Evolutionary conservation across 92 coral and sea anemone genomes (phyloP).

Genomic region (Epizoanthus fatuus): DNA sequence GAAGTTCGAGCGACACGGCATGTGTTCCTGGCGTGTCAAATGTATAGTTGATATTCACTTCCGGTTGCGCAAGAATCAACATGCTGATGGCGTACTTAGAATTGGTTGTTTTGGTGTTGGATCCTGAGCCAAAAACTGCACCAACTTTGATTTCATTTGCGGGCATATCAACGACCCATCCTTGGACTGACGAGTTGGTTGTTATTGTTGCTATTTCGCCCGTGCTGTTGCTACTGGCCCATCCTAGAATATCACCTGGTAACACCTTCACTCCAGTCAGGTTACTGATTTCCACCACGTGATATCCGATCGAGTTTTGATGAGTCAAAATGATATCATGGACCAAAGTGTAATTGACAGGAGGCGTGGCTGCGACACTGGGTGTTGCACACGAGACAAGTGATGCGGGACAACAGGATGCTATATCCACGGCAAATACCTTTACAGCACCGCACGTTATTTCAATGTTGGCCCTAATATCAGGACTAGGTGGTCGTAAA

Average conservation of each 20-base stretch:
- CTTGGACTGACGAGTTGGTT: constrained; percentile 17
- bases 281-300: constrained; percentile 20
- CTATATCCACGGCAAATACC: background rate
- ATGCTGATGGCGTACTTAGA: constrained; percentile 4
- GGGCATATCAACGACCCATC: constrained; percentile 13
- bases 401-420: background rate
- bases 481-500: constrained; percentile 28
- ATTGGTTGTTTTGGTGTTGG: background rate
- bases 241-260: constrained; percentile 44
- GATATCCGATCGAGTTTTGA: background rate
- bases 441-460: background rate
- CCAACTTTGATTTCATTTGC: constrained; percentile 26
- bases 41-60: constrained; percentile 9
- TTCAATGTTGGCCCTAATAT: background rate
- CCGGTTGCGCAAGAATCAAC: background rate
- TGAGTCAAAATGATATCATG: constrained; percentile 12
- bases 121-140: constrained; percentile 1
- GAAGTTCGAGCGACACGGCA: background rate
- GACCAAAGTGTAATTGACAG: constrained; percentile 23
- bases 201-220: constrained; percentile 27
- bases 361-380: background rate
- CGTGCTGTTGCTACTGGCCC: constrained; percentile 11
- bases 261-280: background rate
- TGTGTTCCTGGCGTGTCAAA: background rate
- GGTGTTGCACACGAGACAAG: background rate